A percentile compares a stretch with the other conserved stretches of the same genome.
These are phyloP conservation scores for Aplysina aerophoba DNA, from an alignment of 37 sponge, comb jelly and placozoan species.

Conservation along the genomic window DNA sequence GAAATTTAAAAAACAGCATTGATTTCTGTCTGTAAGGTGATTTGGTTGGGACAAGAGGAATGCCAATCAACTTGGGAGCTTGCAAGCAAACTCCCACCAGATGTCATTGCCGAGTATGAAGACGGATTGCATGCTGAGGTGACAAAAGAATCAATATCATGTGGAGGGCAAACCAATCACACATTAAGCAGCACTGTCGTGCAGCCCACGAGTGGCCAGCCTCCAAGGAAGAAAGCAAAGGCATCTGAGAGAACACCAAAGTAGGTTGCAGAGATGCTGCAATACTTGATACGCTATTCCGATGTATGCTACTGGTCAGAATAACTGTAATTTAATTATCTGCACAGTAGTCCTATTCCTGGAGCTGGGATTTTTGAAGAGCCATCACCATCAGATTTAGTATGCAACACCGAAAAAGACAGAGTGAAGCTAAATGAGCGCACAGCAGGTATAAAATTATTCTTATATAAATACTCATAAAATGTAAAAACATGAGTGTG, in stretches of 20 bases:
- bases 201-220: not conserved
- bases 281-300: not conserved
- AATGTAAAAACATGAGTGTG: too few species aligned
- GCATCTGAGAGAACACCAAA: not conserved
- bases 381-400: not conserved
- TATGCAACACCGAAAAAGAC: constrained; percentile 8
- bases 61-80: constrained; percentile 8
- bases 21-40: not conserved
- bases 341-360: not conserved
- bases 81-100: not conserved
- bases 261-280: not conserved
- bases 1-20: not conserved
- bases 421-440: not conserved
- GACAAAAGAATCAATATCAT: not conserved
- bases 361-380: not conserved
- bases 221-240: not conserved
- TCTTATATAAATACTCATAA: not conserved
- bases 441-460: not conserved
- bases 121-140: not conserved
- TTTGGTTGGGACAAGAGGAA: not conserved
- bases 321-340: not conserved
- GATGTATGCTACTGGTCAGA: not conserved
- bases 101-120: not conserved
- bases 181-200: not conserved
- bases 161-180: not conserved